Conservation (phyloP, 2,113 vertebrate species). For the Hyaena hyaena region DNA sequence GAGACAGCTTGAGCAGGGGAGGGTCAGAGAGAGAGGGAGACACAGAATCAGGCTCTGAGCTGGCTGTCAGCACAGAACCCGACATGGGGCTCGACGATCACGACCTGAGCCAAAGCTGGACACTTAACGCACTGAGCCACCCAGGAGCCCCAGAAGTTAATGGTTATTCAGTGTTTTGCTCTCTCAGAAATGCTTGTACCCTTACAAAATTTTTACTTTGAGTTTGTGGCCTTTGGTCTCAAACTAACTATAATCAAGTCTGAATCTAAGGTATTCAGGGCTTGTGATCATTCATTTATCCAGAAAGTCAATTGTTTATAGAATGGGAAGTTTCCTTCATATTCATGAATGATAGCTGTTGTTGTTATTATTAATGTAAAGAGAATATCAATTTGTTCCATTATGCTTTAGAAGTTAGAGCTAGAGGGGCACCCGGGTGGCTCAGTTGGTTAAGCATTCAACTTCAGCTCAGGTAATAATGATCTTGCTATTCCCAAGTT, state of each 20-base stretch:
- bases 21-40: too few species aligned
- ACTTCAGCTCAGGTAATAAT: too few species aligned
- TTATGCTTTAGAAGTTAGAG: neutral
- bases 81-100: too few species aligned
- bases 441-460: too few species aligned
- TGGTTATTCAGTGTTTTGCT: neutral
- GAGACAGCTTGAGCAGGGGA: too few species aligned
- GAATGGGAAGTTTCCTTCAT: neutral
- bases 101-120: too few species aligned
- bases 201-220: constrained; percentile 26
- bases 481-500: too few species aligned
- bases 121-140: too few species aligned
- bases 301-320: neutral
- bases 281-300: constrained; percentile 5
- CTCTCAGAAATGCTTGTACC: neutral
- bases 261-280: neutral
- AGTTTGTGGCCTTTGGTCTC: neutral
- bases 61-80: too few species aligned
- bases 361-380: neutral
- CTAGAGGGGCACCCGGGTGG: neutral
- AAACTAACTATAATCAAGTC: neutral
- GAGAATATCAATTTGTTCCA: neutral
- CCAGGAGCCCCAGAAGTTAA: neutral
- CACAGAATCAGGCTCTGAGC: too few species aligned
- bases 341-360: constrained; percentile 15